Evolutionary conservation across 2,797 vertebrate species (phyloP), one percentile per base, ranked within the genome.

Genomic region (Sebastes nivosus): DNA sequence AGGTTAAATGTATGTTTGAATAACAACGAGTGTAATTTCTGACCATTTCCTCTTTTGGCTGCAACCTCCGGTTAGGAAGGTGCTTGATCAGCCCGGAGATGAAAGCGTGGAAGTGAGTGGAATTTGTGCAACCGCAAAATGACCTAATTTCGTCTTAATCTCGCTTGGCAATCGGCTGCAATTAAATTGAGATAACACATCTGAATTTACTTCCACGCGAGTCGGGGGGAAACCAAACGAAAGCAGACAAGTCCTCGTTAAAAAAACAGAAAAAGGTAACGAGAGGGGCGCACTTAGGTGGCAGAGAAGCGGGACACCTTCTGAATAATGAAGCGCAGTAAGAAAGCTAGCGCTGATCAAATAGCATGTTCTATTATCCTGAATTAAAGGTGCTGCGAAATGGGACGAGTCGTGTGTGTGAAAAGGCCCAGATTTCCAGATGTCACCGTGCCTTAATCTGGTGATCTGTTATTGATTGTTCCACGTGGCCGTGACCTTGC

Each of bases 401-500:
- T 38, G 89, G 80, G 90, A 81, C 4, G 79, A 86, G 65, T 82
- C 79, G 72, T 74, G 68, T 54, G 78, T 84, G 86, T 50, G 79
- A 81, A 87, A 84, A 83, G 88, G 82, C 84, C 75, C 2, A 80
- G 89, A 84, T 86, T 89, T 88, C 92, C 90, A 92, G 85, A 93
- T 91, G 92, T 92, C 88, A 89, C 81, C 84, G 55, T 82, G 93
- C 93, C 92, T 93, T 94, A 92, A 95, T 95, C 94, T 90, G 91
- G 38, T 58, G 77, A 95, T 95, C 92, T 92, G 91, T 85, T 95
- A 95, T 94, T 91, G 94, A 96, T 95, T 94, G 93, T 87, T 90
- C 88, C 88, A 89, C 82, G 85, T 46, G 77, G 82, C 83, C 84
- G 27, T 90, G 92, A 94, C 93, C 92, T 96, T 94, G 93, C 95